phyloP scores from a whole-genome alignment of 1,140 invertebrate species.

The Trichonephila clavata region DNA sequence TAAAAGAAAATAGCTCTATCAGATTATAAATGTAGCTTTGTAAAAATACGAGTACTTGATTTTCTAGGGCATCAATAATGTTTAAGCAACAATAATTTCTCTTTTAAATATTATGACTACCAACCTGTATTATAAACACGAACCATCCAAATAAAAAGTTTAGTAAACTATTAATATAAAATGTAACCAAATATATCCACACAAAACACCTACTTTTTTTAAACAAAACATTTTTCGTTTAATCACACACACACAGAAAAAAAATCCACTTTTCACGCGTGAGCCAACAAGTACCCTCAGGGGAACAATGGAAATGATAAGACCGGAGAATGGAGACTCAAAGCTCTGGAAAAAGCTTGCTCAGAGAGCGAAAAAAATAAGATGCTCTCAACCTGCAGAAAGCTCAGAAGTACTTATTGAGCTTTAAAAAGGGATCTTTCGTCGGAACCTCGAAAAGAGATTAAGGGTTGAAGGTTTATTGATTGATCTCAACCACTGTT shows the following conservation, averaged over 20 bases:
- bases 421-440: neutral
- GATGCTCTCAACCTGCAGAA: neutral
- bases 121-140: neutral
- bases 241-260: neutral
- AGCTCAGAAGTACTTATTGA: neutral
- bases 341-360: neutral
- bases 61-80: neutral
- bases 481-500: neutral
- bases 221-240: neutral
- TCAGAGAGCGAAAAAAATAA: neutral
- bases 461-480: neutral
- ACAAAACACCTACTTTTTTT: neutral
- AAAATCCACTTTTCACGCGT: neutral
- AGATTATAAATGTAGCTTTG: neutral
- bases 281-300: neutral
- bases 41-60: neutral
- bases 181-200: neutral
- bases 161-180: neutral
- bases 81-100: neutral
- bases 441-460: neutral
- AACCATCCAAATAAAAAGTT: neutral
- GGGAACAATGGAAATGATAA: constrained; percentile 47
- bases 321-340: neutral
- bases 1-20: neutral
- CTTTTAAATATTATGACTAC: neutral